Percentiles rank a stretch among this genome's conserved stretches.
Conservation (phyloP, 2,113 vertebrate species). For the Sturnus vulgaris region DNA sequence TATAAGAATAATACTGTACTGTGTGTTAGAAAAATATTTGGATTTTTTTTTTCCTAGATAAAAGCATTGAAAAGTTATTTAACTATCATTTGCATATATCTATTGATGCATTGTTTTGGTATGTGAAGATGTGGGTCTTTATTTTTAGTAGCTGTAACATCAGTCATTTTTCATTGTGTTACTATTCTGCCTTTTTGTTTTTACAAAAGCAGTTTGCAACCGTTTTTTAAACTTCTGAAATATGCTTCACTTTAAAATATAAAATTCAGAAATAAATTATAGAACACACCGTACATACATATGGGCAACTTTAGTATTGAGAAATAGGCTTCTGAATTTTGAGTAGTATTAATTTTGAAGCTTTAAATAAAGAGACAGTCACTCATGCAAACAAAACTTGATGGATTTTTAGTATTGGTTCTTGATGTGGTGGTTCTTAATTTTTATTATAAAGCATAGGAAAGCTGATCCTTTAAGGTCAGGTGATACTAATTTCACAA, state of each 20-base stretch:
- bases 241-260: neutral
- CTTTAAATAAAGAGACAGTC: neutral
- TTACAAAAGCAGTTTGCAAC: neutral
- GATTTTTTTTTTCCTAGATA: neutral
- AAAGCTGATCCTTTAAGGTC: neutral
- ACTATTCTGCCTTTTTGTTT: neutral
- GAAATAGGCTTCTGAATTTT: neutral
- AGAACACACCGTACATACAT: neutral
- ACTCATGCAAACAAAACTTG: neutral
- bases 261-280: neutral
- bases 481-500: neutral
- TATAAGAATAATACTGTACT: neutral
- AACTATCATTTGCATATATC: neutral
- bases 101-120: neutral
- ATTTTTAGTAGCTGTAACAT: neutral
- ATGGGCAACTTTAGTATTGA: neutral
- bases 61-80: neutral
- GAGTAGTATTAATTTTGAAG: neutral
- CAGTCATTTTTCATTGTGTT: neutral
- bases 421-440: neutral
- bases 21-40: neutral
- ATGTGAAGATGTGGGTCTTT: neutral
- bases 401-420: neutral
- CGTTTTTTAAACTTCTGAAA: neutral
- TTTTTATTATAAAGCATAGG: neutral